Percentiles rank a stretch among this genome's conserved stretches.
These are phyloP conservation scores for Blastomussa wellsi DNA, from an alignment of 92 coral and sea anemone species.

Conservation along the genomic window DNA sequence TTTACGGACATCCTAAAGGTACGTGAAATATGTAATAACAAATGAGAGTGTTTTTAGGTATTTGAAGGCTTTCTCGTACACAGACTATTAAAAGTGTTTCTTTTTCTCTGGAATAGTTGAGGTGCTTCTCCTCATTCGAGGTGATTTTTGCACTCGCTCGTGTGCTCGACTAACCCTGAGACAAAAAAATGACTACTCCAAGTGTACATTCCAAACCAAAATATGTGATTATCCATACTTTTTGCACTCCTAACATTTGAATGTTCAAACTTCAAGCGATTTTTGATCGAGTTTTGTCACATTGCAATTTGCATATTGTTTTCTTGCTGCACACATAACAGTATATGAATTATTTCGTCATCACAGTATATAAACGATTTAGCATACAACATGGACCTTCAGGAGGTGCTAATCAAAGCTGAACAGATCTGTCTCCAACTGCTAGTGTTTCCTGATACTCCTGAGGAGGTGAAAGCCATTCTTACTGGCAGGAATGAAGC, in stretches of 20 bases:
- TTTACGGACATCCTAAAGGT: conserved; percentile 94
- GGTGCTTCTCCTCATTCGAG: too few species aligned
- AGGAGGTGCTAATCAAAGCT: conserved; percentile 74
- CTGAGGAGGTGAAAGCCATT: conserved; percentile 83
- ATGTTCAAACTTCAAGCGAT: too few species aligned
- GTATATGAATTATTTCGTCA: neutral
- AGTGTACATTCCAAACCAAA: too few species aligned
- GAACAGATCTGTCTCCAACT: conserved; percentile 91
- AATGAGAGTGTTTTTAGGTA: neutral
- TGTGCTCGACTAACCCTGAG: too few species aligned
- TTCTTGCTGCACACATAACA: neutral
- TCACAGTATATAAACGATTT: conserved; percentile 90
- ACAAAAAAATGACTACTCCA: too few species aligned
- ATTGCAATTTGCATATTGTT: too few species aligned
- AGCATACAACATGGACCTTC: conserved; percentile 87
- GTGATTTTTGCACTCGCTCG: too few species aligned
- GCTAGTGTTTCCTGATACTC: conserved; percentile 71
- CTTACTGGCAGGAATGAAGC: conserved; percentile 85
- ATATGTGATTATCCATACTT: too few species aligned
- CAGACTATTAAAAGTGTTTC: too few species aligned
- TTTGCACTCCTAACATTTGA: too few species aligned
- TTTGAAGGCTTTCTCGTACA: neutral
- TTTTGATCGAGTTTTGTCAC: too few species aligned
- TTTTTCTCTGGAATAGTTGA: too few species aligned
- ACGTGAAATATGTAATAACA: neutral